These are phyloP conservation scores for Epinotia nisella DNA, from an alignment of 2,888 invertebrate genomes.

Conservation along the genomic window DNA sequence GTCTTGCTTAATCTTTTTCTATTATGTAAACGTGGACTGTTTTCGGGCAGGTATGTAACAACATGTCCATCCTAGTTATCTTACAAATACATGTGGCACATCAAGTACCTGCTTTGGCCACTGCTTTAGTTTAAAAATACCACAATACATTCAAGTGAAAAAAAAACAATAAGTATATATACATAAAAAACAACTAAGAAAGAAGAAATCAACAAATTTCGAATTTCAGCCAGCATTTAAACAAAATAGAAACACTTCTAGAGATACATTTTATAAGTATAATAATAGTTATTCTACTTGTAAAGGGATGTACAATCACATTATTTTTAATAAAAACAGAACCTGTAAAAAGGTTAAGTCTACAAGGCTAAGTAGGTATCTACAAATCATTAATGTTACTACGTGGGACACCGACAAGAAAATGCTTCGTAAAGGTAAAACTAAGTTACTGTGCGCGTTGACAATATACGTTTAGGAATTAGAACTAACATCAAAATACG, in stretches of 20 bases:
- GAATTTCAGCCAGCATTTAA: no score
- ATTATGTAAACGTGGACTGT: not conserved
- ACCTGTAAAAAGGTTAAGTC: conserved; percentile 56
- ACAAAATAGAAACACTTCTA: not conserved
- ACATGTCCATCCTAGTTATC: not conserved
- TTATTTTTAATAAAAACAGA: conserved; percentile 49
- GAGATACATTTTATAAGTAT: not conserved
- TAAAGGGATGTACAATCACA: conserved; percentile 1
- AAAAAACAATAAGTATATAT: not conserved
- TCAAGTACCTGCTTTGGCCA: not conserved
- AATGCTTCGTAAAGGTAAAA: conserved; percentile 51
- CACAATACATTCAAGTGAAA: conserved; percentile 1
- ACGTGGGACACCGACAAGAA: conserved; percentile 27
- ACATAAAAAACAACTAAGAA: not conserved
- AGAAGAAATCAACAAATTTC: not conserved
- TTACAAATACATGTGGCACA: not conserved
- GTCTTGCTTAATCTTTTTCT: not conserved
- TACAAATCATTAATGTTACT: conserved; percentile 56
- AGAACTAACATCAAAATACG: conserved; percentile 50
- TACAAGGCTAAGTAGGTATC: conserved; percentile 52
- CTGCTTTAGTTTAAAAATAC: not conserved
- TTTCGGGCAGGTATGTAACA: not conserved
- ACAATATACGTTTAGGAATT: conserved; percentile 72
- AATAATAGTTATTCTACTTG: not conserved
- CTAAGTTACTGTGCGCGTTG: conserved; percentile 80